Base-by-base conservation (phyloP, 2,797 vertebrate genomes). In the Sardinella longiceps region DNA sequence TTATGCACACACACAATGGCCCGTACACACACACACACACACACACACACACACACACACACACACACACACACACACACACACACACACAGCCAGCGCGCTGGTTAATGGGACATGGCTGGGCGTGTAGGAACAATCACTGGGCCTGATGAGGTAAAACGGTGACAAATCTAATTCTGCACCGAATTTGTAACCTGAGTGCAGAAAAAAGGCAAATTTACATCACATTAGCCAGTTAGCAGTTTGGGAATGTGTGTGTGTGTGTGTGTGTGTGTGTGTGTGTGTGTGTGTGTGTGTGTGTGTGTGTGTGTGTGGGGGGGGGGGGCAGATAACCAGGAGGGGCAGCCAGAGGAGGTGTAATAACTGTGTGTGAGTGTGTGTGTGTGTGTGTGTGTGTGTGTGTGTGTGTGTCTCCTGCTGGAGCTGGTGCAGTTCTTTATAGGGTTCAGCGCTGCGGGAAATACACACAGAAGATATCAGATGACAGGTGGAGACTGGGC, bases 171-270 rank as follows among this genome's bases (percentile, higher is more conserved):
- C 81, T 87, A 83, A 89, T 89, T 88, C 86, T 88, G 84, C 84
- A 84, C 83, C 88, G 87, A 87, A 88, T 88, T 84, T 85, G 82
- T 85, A 83, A 88, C 66, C 81, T 66, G 48, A 43, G 82, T 60
- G 81, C 84, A 66, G 86, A 85, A 88, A 74, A 89, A 84, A 80
- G 82, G 87, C 85, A 87, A 53, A 89, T 88, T 89, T 87, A 86
- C 87, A 87, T 86, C 84, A 82, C 83, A 87, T 86, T 86, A 82
- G 81, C 74, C 63, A 43, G 84, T 88, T 86, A 84, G 83, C 51
- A 84, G 84, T 83, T 89, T 58, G 60, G 66, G 81, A 83, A 85
- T 51, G 77, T 56, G 82, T 20, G 53, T 56, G 53, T 56, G 53
- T 56, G 53, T 56, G 53, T 20, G 53, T 56, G 53, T 20, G 53